These are phyloP conservation scores for Schizotus pectinicornis DNA, from an alignment of 2,888 invertebrate genomes.

Conservation along the genomic window DNA sequence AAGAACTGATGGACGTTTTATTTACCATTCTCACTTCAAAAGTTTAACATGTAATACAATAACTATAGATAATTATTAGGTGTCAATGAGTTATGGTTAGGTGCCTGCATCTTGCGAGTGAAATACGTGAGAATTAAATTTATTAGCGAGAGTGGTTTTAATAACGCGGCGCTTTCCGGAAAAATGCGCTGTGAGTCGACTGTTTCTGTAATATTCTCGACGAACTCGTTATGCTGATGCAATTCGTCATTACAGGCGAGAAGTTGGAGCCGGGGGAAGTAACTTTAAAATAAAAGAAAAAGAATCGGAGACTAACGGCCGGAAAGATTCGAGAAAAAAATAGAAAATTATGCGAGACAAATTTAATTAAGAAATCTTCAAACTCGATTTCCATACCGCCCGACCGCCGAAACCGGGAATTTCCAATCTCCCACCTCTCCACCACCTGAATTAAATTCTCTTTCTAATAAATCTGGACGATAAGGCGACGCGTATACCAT, in stretches of 20 bases:
- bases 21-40: too few species aligned
- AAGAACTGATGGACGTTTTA: too few species aligned
- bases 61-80: too few species aligned
- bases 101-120: too few species aligned
- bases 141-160: too few species aligned
- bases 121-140: too few species aligned
- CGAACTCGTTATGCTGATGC: conserved; percentile 29
- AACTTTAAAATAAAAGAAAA: conserved; percentile 26
- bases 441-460: conserved; percentile 29
- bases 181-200: not conserved
- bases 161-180: too few species aligned
- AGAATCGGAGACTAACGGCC: conserved; percentile 19
- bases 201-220: conserved; percentile 18
- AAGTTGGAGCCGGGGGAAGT: conserved; percentile 25
- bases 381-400: conserved; percentile 36
- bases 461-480: conserved; percentile 31
- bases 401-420: conserved; percentile 18
- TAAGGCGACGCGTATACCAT: conserved; percentile 26
- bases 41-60: too few species aligned
- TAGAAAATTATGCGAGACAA: conserved; percentile 31
- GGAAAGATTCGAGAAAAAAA: conserved; percentile 23
- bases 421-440: conserved; percentile 4
- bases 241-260: conserved; percentile 26
- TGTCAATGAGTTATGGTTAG: too few species aligned
- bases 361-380: conserved; percentile 39